These are phyloP conservation scores for Melinaea menophilus DNA, from an alignment of 2,888 invertebrate species.

Conservation along the genomic window DNA sequence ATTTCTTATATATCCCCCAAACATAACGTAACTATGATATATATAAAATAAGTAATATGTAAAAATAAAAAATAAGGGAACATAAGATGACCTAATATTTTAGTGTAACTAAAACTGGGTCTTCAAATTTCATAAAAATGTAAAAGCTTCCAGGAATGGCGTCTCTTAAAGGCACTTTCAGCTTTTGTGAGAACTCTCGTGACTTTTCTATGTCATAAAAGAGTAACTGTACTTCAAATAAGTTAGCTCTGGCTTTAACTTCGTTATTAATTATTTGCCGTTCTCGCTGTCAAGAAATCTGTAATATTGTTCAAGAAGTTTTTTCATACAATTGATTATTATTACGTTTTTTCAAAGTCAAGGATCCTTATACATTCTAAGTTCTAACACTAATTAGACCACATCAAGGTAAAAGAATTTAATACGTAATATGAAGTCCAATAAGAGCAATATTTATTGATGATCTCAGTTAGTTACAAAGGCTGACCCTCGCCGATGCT, in stretches of 20 bases:
- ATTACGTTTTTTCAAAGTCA: no score
- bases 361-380: no score
- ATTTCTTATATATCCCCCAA: not conserved
- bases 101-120: not conserved
- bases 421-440: no score
- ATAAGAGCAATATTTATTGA: no score
- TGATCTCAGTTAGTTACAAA: no score
- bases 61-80: not conserved
- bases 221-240: conserved; percentile 11
- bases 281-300: conserved; percentile 2
- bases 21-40: not conserved
- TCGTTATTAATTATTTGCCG: conserved; percentile 14
- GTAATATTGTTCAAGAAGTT: not conserved
- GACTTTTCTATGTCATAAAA: conserved; percentile 14
- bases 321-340: no score
- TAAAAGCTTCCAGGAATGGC: conserved; percentile 17
- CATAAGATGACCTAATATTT: not conserved
- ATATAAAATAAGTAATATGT: not conserved
- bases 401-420: no score
- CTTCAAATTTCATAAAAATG: conserved; percentile 12
- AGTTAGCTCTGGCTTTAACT: conserved; percentile 11
- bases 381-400: no score
- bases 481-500: no score
- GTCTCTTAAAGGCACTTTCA: conserved; percentile 14
- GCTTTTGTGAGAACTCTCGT: conserved; percentile 4